Evolutionary conservation across 2,797 vertebrate genomes (phyloP).

Genomic region (Anguilla marmorata): DNA sequence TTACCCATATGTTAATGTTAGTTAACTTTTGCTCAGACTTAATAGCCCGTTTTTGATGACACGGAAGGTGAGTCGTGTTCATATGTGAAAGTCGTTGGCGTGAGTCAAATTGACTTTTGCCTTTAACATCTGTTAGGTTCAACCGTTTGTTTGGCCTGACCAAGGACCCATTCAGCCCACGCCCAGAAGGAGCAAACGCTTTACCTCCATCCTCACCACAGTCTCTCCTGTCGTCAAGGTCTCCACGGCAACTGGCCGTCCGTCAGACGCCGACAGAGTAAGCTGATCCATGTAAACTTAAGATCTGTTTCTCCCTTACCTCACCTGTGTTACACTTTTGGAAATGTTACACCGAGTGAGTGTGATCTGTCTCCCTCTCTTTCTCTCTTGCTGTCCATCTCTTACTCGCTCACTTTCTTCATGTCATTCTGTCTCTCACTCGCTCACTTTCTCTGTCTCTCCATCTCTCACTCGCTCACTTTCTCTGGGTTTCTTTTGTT

Average conservation of each 20-base stretch:
- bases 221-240: conserved; percentile 47
- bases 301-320: background rate
- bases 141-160: conserved; percentile 72
- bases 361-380: background rate
- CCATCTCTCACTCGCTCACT: background rate
- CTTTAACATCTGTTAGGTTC: conserved; percentile 62
- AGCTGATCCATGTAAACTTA: conserved; percentile 33
- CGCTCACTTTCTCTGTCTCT: background rate
- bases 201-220: conserved; percentile 43
- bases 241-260: conserved; percentile 54
- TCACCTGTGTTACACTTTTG: background rate
- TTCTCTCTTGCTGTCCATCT: background rate
- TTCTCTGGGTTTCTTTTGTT: background rate
- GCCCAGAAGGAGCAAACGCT: conserved; percentile 46
- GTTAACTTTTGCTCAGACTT: background rate
- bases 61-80: background rate
- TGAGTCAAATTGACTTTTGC: background rate
- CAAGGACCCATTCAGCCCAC: conserved; percentile 65
- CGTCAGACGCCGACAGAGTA: conserved; percentile 64
- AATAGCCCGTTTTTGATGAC: background rate
- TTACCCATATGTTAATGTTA: background rate
- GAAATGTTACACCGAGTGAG: background rate
- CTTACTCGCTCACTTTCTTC: background rate
- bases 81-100: background rate
- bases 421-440: background rate